These are phyloP conservation scores for Linepithema humile DNA, from an alignment of 1,140 invertebrate species.

Conservation along the genomic window DNA sequence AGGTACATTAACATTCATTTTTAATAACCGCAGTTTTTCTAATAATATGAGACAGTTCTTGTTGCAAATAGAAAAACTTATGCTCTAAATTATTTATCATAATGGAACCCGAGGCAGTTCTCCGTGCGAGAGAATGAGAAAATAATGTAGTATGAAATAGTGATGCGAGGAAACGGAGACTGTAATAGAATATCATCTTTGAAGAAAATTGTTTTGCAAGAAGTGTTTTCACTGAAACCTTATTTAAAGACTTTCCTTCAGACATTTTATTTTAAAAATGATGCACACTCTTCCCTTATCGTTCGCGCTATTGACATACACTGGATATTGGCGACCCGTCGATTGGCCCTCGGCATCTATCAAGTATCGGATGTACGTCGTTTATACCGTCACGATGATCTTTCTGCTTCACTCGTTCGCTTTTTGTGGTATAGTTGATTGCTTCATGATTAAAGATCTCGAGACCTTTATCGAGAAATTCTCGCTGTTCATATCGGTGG, in stretches of 20 bases:
- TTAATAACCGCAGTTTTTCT: too few relatives aligned
- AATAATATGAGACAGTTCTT: too few relatives aligned
- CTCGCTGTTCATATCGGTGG: constrained; percentile 55
- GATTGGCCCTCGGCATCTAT: constrained; percentile 29
- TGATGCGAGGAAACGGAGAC: neutral
- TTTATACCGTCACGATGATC: constrained; percentile 54
- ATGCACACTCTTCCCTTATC: constrained; percentile 63
- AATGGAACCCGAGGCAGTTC: neutral
- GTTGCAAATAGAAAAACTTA: constrained; percentile 29
- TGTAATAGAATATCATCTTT: neutral
- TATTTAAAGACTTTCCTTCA: neutral
- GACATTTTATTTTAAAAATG: neutral
- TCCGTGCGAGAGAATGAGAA: neutral
- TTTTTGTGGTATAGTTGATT: constrained; percentile 47
- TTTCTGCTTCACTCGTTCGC: constrained; percentile 21
- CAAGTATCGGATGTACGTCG: constrained; percentile 42
- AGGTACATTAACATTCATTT: neutral
- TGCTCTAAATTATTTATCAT: neutral
- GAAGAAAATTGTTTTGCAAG: neutral
- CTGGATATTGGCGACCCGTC: constrained; percentile 61
- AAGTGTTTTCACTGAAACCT: constrained; percentile 7
- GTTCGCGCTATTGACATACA: constrained; percentile 46
- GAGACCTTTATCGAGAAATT: constrained; percentile 54
- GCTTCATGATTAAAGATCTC: constrained; percentile 29
- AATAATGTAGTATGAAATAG: neutral